Percentiles rank a stretch among this genome's conserved stretches.
phyloP scores from a whole-genome alignment of 2,888 invertebrate genomes.

The Halictus ligatus region DNA sequence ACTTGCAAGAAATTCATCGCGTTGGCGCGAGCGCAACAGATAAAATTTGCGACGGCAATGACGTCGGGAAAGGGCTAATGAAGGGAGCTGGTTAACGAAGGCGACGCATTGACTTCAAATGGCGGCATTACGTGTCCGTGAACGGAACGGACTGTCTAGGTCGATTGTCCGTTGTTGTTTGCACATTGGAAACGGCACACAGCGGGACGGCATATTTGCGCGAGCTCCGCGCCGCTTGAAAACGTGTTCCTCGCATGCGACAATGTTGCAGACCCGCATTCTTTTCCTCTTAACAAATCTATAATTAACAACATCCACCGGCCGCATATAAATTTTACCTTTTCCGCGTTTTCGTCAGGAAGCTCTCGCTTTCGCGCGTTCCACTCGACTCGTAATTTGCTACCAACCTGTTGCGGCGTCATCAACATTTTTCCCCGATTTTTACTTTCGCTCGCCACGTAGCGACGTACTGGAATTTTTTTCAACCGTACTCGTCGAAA shows the following conservation, averaged over 20 bases:
- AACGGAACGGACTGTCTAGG: slow-evolving; percentile 10
- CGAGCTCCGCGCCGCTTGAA: not conserved
- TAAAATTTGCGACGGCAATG: not conserved
- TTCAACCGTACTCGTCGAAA: not conserved
- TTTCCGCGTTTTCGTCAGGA: not conserved
- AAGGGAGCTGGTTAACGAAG: not conserved
- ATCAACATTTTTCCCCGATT: not conserved
- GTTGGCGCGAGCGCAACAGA: slow-evolving; percentile 1
- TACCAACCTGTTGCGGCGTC: slow-evolving; percentile 46
- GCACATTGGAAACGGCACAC: slow-evolving; percentile 23
- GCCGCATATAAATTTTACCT: slow-evolving; percentile 4
- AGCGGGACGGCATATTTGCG: slow-evolving; percentile 42
- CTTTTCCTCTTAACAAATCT: slow-evolving; percentile 35
- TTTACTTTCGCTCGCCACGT: not conserved
- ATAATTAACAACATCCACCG: slow-evolving; percentile 15
- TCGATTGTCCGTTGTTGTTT: slow-evolving; percentile 23
- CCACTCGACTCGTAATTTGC: slow-evolving; percentile 22
- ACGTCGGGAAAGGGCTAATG: not conserved
- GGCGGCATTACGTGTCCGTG: slow-evolving; percentile 4
- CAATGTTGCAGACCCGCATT: slow-evolving; percentile 51
- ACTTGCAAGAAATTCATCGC: not conserved
- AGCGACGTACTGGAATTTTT: not conserved
- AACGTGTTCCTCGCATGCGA: slow-evolving; percentile 33
- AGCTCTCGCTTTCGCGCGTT: not conserved
- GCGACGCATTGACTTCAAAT: slow-evolving; percentile 1